Conservation (phyloP, 2,888 invertebrate genomes). For the Mythimna loreyi region DNA sequence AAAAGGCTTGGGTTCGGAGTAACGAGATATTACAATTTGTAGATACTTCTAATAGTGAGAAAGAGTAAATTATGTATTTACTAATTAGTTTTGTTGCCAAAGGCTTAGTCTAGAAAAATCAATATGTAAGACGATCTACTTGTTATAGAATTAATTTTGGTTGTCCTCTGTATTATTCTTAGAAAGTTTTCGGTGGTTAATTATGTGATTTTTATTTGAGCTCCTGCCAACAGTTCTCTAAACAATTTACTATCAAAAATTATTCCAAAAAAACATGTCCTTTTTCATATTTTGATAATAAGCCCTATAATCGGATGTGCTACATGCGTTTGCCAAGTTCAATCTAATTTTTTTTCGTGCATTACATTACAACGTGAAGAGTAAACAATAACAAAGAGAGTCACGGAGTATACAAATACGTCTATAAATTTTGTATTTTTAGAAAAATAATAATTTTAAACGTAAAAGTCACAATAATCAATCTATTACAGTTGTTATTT, state of each 20-base stretch:
- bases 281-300: too few species aligned
- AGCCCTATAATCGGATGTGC: too few species aligned
- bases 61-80: constrained; percentile 29
- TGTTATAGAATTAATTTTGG: not conserved
- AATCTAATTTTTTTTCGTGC: too few species aligned
- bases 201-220: not conserved
- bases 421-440: not conserved
- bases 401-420: not conserved
- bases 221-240: too few species aligned
- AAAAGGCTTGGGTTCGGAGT: constrained; percentile 31
- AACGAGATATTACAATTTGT: constrained; percentile 18
- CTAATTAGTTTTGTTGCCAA: constrained; percentile 22
- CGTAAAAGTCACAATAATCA: constrained; percentile 1
- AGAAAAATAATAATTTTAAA: not conserved
- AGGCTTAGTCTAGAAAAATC: not conserved
- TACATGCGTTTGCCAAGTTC: too few species aligned
- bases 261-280: too few species aligned
- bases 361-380: too few species aligned
- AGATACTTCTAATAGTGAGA: not conserved
- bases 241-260: too few species aligned
- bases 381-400: too few species aligned
- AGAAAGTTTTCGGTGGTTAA: not conserved
- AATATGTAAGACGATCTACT: not conserved
- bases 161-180: not conserved
- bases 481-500: not conserved